Evolutionary conservation across 2,888 invertebrate genomes (phyloP), one percentile per base, ranked within the genome.

Genomic region (Ormyrus nitidulus): DNA sequence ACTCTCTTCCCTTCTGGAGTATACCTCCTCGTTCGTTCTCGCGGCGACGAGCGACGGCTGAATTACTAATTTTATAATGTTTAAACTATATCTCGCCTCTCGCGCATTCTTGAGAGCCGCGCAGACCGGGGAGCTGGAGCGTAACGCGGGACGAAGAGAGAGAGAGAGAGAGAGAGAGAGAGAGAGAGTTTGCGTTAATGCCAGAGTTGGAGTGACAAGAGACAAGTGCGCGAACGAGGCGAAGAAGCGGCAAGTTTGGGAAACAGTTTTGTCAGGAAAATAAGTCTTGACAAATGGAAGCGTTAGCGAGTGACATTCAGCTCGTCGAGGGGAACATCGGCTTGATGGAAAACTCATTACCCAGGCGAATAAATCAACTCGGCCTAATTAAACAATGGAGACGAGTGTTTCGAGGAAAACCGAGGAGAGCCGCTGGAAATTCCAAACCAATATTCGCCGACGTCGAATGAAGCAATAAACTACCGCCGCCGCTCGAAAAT

Each of bases 231-330:
- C 44, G 48, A 59, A 49, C 48, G 6, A 34, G 13, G 44, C 59
- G 59, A 51, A 10, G 44, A 44, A 48, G 51, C 66, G 58, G 65
- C 66, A 75, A 75, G 75, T 75, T 75, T 61, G 46, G 61, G 61
- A 68, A 61, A 34, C 46, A 10, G 9, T 68, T 68, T 49, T 5
- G 54, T 54, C 53, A 8, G 62, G 64, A 71, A 71, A 64, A 56
- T 64, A 64, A 71, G 64, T 46, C 71, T 53, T 58, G 77, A 77
- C 77, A 71, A 77, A 71, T 77, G 71, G 69, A 66, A 61, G 70
- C 71, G 64, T 65, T 53, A 65, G 19, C 58, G 66, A 66, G 66
- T 58, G 75, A 51, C 72, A 53, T 72, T 72, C 53, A 51, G 54
- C 75, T 58, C 62, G 62, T 46, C 49, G 49, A 5, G n/a, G 69